These are phyloP conservation scores for Dryobates pubescens DNA, from an alignment of 2,797 vertebrate species.

Conservation along the genomic window DNA sequence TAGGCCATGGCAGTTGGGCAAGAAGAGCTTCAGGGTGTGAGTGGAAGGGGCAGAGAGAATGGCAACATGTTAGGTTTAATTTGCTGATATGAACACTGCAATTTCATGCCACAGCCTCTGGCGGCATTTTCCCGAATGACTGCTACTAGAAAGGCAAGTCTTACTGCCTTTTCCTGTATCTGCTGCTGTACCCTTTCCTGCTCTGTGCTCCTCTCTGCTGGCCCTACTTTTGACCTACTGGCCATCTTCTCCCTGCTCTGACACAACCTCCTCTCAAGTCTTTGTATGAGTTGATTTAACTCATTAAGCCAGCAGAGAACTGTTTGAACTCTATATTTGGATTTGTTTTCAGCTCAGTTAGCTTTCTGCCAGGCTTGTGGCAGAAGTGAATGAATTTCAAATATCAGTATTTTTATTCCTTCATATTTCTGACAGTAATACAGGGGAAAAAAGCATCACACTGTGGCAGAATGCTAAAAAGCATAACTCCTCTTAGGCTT, in stretches of 20 bases:
- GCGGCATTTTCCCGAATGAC: not conserved
- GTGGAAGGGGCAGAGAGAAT: not conserved
- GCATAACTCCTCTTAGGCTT: not conserved
- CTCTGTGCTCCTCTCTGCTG: not conserved
- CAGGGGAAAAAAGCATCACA: not conserved
- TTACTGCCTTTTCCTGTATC: not conserved
- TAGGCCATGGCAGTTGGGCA: not conserved
- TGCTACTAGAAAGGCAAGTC: not conserved
- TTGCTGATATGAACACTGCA: not conserved
- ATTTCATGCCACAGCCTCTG: slow-evolving; percentile 24
- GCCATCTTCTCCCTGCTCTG: not conserved
- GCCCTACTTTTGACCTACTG: not conserved
- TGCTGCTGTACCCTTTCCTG: not conserved
- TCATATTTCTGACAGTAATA: not conserved
- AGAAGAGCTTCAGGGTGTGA: not conserved
- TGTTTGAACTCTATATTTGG: not conserved
- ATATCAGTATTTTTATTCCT: not conserved
- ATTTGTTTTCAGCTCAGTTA: not conserved
- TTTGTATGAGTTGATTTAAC: not conserved
- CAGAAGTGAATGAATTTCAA: not conserved
- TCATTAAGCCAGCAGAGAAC: not conserved
- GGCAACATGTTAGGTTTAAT: not conserved
- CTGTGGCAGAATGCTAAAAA: not conserved
- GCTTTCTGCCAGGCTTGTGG: not conserved
- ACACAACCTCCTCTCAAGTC: not conserved